Conservation (phyloP, 2,888 invertebrate species). For the Agonopterix subpropinquella region DNA sequence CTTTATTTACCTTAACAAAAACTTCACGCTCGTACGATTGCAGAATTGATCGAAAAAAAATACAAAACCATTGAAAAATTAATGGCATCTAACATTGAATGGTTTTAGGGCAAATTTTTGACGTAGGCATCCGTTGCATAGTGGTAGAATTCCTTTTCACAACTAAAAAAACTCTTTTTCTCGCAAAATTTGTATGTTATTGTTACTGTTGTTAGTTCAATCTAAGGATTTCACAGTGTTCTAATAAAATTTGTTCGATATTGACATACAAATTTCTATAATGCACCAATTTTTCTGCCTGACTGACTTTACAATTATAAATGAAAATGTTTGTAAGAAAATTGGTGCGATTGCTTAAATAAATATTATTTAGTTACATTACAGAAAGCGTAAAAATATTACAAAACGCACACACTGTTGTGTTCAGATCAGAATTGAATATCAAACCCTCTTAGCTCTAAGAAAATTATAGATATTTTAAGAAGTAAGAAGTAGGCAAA, state of each 20-base stretch:
- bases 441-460: too few species aligned
- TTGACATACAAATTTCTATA: too few species aligned
- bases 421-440: too few species aligned
- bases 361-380: too few species aligned
- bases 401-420: too few species aligned
- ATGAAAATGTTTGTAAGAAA: too few species aligned
- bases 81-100: constrained; percentile 15
- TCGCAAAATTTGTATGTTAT: not conserved
- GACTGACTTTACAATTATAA: too few species aligned
- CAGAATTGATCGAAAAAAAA: not conserved
- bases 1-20: constrained; percentile 13
- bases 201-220: not conserved
- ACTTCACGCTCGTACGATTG: constrained; percentile 34
- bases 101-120: constrained; percentile 31
- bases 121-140: constrained; percentile 32
- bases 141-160: constrained; percentile 4
- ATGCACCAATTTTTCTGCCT: too few species aligned
- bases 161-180: constrained; percentile 4
- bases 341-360: too few species aligned
- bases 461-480: too few species aligned
- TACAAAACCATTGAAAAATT: not conserved
- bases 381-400: too few species aligned
- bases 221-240: constrained; percentile 2
- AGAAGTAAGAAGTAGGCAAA: too few species aligned
- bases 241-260: not conserved